These are phyloP conservation scores for Mormyrops boulengeri DNA, from an alignment of 2,797 vertebrate species.

Conservation along the genomic window DNA sequence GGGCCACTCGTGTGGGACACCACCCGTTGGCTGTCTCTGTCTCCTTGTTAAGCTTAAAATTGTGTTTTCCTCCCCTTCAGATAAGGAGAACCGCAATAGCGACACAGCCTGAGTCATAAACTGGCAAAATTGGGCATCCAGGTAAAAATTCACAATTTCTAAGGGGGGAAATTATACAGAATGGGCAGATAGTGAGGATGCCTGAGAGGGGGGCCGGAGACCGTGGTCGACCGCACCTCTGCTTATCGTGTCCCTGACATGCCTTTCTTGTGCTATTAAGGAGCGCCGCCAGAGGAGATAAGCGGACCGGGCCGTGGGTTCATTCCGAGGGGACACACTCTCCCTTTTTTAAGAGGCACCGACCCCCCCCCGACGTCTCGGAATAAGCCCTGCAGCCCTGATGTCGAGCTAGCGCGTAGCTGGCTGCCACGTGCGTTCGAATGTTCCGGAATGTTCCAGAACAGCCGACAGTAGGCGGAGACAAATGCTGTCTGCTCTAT, in stretches of 20 bases:
- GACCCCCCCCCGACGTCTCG: conserved; percentile 37
- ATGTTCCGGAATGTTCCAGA: neutral
- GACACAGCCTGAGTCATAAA: neutral
- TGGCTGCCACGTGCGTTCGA: neutral
- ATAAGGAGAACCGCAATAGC: neutral
- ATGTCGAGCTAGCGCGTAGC: neutral
- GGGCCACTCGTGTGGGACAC: neutral
- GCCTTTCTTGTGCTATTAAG: neutral
- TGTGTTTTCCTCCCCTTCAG: neutral
- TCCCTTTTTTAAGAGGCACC: neutral
- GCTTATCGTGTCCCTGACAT: neutral
- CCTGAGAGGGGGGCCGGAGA: neutral
- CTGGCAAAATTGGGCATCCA: neutral
- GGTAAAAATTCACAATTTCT: neutral
- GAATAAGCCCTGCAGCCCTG: conserved; percentile 41
- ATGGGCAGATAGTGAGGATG: neutral
- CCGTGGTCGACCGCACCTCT: neutral
- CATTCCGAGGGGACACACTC: neutral
- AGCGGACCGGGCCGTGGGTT: no score
- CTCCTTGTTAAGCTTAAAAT: neutral
- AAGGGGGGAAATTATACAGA: neutral
- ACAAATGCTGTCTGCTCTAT: neutral
- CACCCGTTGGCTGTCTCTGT: neutral
- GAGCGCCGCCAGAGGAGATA: neutral
- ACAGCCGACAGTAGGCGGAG: neutral